Evolutionary conservation across 1,140 invertebrate genomes (phyloP), one percentile per base, ranked within the genome.

Genomic region (Tachypleus tridentatus): DNA sequence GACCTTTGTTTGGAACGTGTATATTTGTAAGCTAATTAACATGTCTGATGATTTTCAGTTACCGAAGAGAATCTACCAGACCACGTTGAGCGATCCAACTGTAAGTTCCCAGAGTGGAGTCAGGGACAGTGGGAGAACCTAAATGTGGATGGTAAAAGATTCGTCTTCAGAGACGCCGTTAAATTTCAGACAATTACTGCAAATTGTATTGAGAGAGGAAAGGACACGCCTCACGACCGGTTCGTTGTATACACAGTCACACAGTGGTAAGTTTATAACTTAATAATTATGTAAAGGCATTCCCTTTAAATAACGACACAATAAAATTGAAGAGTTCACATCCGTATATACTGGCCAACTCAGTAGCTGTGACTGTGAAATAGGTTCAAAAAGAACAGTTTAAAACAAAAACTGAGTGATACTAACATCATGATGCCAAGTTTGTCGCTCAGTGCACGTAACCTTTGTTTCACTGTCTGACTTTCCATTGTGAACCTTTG

Each of bases 101-200:
- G 69, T 66, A 81, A 79, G 61, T 86, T 86, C 70, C 85, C 85
- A 1, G 78, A 82, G 69, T 87, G 85, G 84, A 78, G 83, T 57
- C 81, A 84, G 70, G 85, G 85, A 8, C 73, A 80, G 59, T 87
- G 85, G 85, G 81, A 85, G 73, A 77, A 65, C 11, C 53, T 85
- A 69, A 72, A 78, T 5, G 81, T 87, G 11, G 76, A 83, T 53
- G 82, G 82, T 53, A 80, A 82, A 47, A 81, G 80, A 4, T 80
- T 86, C 73, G 80, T 80, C 9, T 86, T 84, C 71, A 82, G 80
- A 69, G 85, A 87, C 76, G 57, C 62, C 4, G 81, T 81, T 47
- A 57, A 69, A 11, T 86, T 85, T 72, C 83, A 82, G 67, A 85
- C 83, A 61, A 83, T 83, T 69, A 83, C 81, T 0, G 82, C 84